Conservation (phyloP, 1,140 invertebrate genomes). For the Zaprionus kolodkinae region DNA sequence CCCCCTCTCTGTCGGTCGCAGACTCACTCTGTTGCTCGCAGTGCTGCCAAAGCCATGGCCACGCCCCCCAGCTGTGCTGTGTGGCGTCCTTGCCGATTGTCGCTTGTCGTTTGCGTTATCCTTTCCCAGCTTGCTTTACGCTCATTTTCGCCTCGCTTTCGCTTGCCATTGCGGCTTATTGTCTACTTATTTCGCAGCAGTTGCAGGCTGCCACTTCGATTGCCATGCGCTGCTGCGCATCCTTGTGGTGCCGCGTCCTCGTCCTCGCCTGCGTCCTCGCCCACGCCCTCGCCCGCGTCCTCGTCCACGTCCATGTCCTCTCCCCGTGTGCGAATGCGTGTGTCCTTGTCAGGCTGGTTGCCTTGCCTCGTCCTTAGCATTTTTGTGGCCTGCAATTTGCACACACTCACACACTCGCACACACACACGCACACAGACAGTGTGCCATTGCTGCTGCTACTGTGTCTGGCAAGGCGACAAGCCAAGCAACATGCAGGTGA, state of each 20-base stretch:
- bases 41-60: slow-evolving; percentile 46
- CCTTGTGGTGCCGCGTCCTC: not conserved
- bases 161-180: slow-evolving; percentile 67
- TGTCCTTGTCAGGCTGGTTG: slow-evolving; percentile 64
- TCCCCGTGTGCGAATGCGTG: slow-evolving; percentile 35
- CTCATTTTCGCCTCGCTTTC: slow-evolving; percentile 51
- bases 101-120: slow-evolving; percentile 36
- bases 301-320: slow-evolving; percentile 15
- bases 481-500: slow-evolving; percentile 43
- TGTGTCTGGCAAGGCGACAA: slow-evolving; percentile 40
- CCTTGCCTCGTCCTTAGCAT: slow-evolving; percentile 51
- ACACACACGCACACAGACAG: slow-evolving; percentile 13
- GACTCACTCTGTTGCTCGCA: slow-evolving; percentile 7
- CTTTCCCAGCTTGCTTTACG: slow-evolving; percentile 40
- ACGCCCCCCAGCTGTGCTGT: slow-evolving; percentile 23
- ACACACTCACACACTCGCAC: slow-evolving; percentile 42
- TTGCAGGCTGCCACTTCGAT: slow-evolving; percentile 45
- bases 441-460: slow-evolving; percentile 9
- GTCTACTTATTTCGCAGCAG: slow-evolving; percentile 64
- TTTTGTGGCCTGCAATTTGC: slow-evolving; percentile 59
- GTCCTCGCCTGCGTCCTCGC: no score
- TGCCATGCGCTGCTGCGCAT: slow-evolving; percentile 18
- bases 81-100: slow-evolving; percentile 56
- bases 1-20: not conserved
- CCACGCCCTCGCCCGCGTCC: no score